Base-by-base conservation (phyloP, 2,113 vertebrate species). In the Clarias macrocephalus region DNA sequence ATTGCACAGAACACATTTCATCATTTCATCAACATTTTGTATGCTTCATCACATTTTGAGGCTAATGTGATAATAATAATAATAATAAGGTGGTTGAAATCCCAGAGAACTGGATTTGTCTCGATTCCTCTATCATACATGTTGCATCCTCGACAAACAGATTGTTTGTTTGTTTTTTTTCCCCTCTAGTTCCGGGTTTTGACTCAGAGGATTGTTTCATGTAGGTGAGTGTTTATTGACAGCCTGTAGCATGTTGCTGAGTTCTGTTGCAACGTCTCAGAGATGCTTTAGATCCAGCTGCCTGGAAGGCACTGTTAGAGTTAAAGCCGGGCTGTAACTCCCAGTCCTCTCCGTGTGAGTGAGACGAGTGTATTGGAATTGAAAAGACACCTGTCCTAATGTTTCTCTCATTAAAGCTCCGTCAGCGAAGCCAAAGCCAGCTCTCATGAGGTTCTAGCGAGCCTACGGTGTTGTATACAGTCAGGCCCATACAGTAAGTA, bases 121-220 rank as follows among this genome's bases (percentile, higher is more conserved):
- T 90, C 81, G 86, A 91, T 87, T 88, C 65, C 84, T 81, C 83
- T 84, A 75, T 30, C 87, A 86, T 75, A 89, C 84, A 80, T 54
- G 65, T 85, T 85, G 65, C 81, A 21, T 82, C 75, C 28, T 56
- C 86, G 85, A 56, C 80, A 86, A 85, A 80, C 23, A 88, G 33
- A 85, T 37, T 60, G 19, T 25, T 76, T 16, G 37, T 85, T 80
- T 54, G 42, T 8, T 75, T 52, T 13, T 25, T 48, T 52, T 7
- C 16, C 3, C 28, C n/a, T 76, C 76, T 59, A 19, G 2, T 19
- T 73, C 16, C 48, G 81, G 54, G 76, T 88, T 42, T 88, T 80
- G 82, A 80, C 85, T 87, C 63, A 59, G 37, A 83, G 72, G 79
- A 56, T n/a, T 72, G 48, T 81, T 90, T 89, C 70, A 63, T 37